These are phyloP conservation scores for Jordanella pulchra DNA, from an alignment of 2,797 vertebrate genomes.

Conservation along the genomic window DNA sequence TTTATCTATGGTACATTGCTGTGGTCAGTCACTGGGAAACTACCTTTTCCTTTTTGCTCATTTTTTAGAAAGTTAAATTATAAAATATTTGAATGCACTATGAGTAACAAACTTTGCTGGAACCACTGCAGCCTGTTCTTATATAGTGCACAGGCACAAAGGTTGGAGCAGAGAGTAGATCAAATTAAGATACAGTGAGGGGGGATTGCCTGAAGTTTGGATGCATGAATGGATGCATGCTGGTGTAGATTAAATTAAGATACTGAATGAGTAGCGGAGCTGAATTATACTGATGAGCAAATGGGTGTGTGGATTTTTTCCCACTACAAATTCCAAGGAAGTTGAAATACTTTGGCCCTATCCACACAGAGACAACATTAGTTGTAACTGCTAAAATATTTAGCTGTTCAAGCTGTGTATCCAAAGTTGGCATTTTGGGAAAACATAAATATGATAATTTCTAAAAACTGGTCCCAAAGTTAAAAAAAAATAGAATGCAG, in stretches of 20 bases:
- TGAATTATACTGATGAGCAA: constrained; percentile 60
- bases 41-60: constrained; percentile 46
- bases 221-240: constrained; percentile 58
- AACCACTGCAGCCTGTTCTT: constrained; percentile 4
- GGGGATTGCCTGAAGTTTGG: constrained; percentile 55
- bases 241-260: constrained; percentile 83
- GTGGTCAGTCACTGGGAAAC: constrained; percentile 45
- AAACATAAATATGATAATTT: no score
- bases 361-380: no score
- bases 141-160: constrained; percentile 32
- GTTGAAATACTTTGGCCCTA: constrained; percentile 28
- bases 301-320: constrained; percentile 29
- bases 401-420: no score
- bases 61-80: constrained; percentile 46
- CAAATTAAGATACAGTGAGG: constrained; percentile 70
- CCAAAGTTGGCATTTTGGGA: not conserved
- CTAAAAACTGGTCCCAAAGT: no score
- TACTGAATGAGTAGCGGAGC: constrained; percentile 50
- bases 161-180: constrained; percentile 61
- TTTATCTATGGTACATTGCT: constrained; percentile 32
- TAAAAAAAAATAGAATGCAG: no score
- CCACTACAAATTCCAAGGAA: constrained; percentile 61
- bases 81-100: constrained; percentile 15
- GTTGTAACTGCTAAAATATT: no score
- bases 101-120: not conserved